These are phyloP conservation scores for Anticlea derivata DNA, from an alignment of 2,888 invertebrate species.

Conservation along the genomic window DNA sequence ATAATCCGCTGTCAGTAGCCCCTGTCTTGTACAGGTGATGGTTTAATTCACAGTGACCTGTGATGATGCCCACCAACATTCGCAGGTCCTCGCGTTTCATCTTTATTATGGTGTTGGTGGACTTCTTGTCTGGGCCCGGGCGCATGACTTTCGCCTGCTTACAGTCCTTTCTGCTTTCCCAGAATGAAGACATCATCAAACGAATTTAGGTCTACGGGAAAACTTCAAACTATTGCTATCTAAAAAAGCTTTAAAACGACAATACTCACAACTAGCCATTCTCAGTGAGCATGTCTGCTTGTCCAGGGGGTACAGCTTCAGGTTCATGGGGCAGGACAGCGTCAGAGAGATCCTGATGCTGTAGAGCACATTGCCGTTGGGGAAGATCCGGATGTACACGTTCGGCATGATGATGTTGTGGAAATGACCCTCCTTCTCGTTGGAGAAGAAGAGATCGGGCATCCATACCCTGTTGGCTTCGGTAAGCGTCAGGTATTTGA, in stretches of 20 bases:
- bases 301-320: constrained; percentile 98
- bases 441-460: constrained; percentile 99
- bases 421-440: constrained; percentile 98
- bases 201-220: not conserved
- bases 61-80: no score
- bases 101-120: no score
- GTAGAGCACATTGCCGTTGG: constrained; percentile 97
- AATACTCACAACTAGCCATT: constrained; percentile 97
- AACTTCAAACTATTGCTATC: not conserved
- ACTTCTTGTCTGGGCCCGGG: no score
- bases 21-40: no score
- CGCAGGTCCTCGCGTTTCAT: no score
- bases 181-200: no score
- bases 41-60: no score
- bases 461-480: constrained; percentile 99
- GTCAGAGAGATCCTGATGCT: constrained; percentile 98
- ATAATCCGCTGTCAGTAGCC: no score
- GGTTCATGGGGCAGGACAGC: constrained; percentile 98
- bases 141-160: no score
- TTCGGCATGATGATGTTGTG: constrained; percentile 99
- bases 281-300: constrained; percentile 96
- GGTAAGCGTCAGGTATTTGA: constrained; percentile 95
- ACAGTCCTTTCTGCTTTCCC: no score
- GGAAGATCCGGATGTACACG: constrained; percentile 98
- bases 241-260: not conserved